Base-by-base conservation (phyloP, 2,113 vertebrate species). In the Larimichthys polyactis region DNA sequence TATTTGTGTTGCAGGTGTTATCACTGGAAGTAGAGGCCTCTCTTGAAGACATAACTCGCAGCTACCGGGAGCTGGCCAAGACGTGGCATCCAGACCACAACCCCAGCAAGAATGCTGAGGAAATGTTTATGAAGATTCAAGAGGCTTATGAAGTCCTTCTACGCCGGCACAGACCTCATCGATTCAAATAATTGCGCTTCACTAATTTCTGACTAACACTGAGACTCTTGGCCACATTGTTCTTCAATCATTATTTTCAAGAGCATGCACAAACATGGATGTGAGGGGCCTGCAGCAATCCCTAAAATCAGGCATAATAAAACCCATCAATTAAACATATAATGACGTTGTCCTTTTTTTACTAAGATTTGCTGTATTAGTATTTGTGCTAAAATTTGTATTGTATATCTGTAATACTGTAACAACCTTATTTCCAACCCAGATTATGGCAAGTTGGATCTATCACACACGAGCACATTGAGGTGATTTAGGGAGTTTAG, bases 61-160 rank as follows among this genome's bases (percentile, higher is more conserved):
- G 93, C 83, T 97, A 97, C 75, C 88, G 92, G 67, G 96, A 97
- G 52, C 89, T 96, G 71, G 96, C 95, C 75, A 98, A 97, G 86
- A 73, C 90, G 19, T 98, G 97, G 97, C 97, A 98, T 74, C 97
- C 97, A 5, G 97, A 99, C 90, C 96, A 96, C 85, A 98, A 97
- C 90, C 91, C 71, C 44, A 93, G 95, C 29, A 92, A 85, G 66
- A 95, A 98, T 24, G 96, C 97, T 19, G 94, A 97, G 86, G 81
- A 78, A 55, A 96, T 87, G 82, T 99, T 98, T 82, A 80, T 98
- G 75, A 95, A 96, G 91, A 95, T 99, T 76, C 95, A 97, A 43
- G 94, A 96, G 43, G 97, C 96, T 0, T 97, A 97, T 78, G 94
- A 97, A 88, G 86, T 94, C 62, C 94, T 98, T 46, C 77, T 89